Base-by-base conservation (phyloP, 2,797 vertebrate genomes). In the Coregonus sp. region DNA sequence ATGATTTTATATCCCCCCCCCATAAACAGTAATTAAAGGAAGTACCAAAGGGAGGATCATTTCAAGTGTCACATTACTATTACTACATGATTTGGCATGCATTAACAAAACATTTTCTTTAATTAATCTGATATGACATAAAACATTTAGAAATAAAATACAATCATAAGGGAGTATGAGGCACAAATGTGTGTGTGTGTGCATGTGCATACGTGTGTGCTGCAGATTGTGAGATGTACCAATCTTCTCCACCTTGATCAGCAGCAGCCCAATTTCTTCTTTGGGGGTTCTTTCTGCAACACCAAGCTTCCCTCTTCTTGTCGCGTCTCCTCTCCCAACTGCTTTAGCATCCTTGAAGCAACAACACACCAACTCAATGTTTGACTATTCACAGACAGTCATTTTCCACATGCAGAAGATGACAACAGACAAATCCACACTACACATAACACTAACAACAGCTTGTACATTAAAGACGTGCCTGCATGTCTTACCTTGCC, bases 401-500 rank as follows among this genome's bases (percentile, higher is more conserved):
- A 59, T 20, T n/a, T 25, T 40, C 35, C 47, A 59, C 59, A 76
- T 25, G 72, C 33, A 75, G 33, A 81, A 14, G 9, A 47, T 63
- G 1, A 73, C 5, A 73, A 25, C 4, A 37, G 18, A 65, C 14
- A 29, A 25, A 12, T 25, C 16, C 63, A 78, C 35, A 35, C 25
- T 29, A 63, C 2, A 29, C 11, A 50, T 37, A 4, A 66, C 5
- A 74, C 16, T n/a, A 51, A 35, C 1, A 73, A 47, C 0, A 5
- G 33, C 70, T 31, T 37, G 29, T n/a, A 16, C 5, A 11, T 72
- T 35, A 37, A 4, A 54, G 50, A 40, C 31, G 31, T 18, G 15
- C 12, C n/a, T 51, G 75, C 63, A 69, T 18, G 7, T 54, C 89
- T 95, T 93, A 99, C 98, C 97, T 95, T 84, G 92, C 92, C 35